A percentile compares a stretch with the other conserved stretches of the same genome.
Conservation (phyloP, 2,797 vertebrate genomes). For the Kryptopterus vitreolus region DNA sequence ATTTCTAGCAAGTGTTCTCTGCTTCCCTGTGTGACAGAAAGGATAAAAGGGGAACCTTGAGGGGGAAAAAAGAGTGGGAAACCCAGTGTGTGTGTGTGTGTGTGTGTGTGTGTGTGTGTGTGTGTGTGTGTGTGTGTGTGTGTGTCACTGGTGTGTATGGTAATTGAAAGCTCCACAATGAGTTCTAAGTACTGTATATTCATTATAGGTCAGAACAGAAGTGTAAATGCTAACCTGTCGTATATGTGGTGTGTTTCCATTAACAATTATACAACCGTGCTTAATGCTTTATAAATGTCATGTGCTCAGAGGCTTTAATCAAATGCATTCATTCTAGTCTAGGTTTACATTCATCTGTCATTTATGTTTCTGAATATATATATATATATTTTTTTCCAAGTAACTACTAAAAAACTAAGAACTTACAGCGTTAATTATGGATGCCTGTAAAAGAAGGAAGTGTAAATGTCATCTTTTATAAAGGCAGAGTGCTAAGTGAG, state of each 20-base stretch:
- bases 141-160: no score
- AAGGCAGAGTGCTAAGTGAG: neutral
- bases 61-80: no score
- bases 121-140: no score
- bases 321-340: neutral
- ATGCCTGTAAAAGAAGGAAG: neutral
- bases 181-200: neutral
- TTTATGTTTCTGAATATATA: neutral
- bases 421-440: neutral
- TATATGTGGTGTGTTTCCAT: neutral
- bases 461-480: neutral
- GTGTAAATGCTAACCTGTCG: neutral
- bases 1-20: no score
- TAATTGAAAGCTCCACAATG: no score
- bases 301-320: neutral
- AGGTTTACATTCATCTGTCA: neutral
- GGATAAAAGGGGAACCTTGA: no score
- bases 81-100: no score
- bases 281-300: neutral
- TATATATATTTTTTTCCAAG: no score
- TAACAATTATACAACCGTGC: neutral
- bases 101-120: no score
- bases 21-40: no score
- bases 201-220: neutral
- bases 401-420: neutral